A percentile compares a stretch with the other conserved stretches of the same genome.
Conservation (phyloP, 2,113 vertebrate genomes). For the Mesoclemmys tuberculata region DNA sequence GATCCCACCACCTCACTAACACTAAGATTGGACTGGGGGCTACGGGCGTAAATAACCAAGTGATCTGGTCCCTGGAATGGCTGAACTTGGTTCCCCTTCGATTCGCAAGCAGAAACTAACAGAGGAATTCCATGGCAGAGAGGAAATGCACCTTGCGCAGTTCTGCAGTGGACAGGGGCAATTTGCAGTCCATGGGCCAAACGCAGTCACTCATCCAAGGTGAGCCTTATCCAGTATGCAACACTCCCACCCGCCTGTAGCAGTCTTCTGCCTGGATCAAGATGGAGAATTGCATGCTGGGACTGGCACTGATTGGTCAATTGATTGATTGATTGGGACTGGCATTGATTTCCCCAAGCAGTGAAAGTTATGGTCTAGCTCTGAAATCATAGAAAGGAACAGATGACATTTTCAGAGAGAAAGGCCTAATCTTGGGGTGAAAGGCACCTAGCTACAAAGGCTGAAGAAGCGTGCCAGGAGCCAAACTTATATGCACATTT, state of each 20-base stretch:
- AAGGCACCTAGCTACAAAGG: neutral
- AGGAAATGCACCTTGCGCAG: accelerated
- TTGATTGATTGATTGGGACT: too few relatives aligned
- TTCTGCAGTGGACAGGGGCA: neutral
- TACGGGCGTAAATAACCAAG: neutral
- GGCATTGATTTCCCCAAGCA: neutral
- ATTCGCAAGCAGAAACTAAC: neutral
- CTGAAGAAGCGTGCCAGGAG: neutral
- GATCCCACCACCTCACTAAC: neutral
- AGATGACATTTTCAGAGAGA: neutral
- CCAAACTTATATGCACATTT: neutral
- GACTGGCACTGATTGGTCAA: too few relatives aligned
- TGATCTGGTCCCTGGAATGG: neutral
- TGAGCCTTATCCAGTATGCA: neutral
- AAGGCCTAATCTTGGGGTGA: neutral
- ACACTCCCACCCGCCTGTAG: neutral
- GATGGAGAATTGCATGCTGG: neutral
- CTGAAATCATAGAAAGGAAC: neutral
- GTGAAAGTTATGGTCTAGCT: neutral
- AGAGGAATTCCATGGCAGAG: neutral
- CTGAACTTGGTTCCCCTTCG: neutral
- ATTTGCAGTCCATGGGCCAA: too few relatives aligned
- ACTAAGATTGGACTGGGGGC: neutral
- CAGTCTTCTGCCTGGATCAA: neutral
- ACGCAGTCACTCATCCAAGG: neutral